phyloP scores from a whole-genome alignment of 2,797 vertebrate genomes.

The Poecile montanus region DNA sequence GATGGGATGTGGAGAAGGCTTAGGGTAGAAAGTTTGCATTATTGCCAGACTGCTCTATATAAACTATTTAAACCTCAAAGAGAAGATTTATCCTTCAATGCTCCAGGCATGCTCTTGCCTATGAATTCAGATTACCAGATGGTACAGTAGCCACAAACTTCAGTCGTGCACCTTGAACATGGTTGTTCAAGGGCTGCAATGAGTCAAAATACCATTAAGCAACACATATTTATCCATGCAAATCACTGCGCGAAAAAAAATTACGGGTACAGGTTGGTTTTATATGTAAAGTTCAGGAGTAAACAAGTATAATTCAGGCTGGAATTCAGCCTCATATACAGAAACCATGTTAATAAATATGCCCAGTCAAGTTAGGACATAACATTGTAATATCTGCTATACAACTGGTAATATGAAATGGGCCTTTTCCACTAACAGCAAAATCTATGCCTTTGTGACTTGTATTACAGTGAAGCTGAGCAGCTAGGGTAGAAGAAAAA shows the following conservation, averaged over 20 bases:
- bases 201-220: not conserved
- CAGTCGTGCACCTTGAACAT: not conserved
- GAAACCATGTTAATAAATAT: not conserved
- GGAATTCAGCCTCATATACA: not conserved
- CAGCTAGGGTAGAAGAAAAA: not conserved
- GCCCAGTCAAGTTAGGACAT: not conserved
- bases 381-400: not conserved
- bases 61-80: slow-evolving; percentile 1
- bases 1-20: not conserved
- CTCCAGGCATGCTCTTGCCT: not conserved
- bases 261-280: not conserved
- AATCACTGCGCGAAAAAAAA: not conserved
- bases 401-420: not conserved
- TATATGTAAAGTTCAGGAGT: not conserved
- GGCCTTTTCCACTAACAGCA: not conserved
- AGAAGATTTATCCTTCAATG: not conserved
- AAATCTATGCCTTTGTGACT: not conserved
- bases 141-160: not conserved
- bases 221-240: not conserved
- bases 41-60: not conserved
- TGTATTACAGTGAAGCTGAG: not conserved
- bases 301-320: not conserved
- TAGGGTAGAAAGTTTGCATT: not conserved
- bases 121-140: not conserved
- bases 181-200: not conserved